Conservation (phyloP, 2,113 vertebrate species). For the Grammomys dolichurus region DNA sequence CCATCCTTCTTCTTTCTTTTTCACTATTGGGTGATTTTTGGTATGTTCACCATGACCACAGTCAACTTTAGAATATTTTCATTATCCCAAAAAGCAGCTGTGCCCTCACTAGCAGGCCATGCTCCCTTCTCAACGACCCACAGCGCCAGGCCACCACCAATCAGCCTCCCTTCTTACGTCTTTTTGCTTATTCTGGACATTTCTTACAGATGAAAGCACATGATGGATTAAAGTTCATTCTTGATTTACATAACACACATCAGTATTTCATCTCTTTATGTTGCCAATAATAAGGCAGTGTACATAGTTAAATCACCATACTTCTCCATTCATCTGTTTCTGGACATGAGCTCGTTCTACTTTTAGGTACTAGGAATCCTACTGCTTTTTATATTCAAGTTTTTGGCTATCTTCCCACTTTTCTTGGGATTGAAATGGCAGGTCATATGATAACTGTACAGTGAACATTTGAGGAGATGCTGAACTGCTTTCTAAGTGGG, state of each 20-base stretch:
- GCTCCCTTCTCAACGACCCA: background rate
- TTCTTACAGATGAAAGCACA: conserved; percentile 28
- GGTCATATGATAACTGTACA: background rate
- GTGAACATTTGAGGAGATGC: conserved; percentile 33
- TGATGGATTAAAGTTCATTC: background rate
- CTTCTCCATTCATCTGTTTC: background rate
- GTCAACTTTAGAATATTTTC: conserved; percentile 51
- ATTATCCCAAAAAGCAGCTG: background rate
- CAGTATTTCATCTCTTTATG: conserved; percentile 33
- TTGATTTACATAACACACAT: background rate
- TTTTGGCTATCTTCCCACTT: conserved; percentile 52
- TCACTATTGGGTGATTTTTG: background rate
- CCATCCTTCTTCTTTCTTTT: background rate
- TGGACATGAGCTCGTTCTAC: background rate
- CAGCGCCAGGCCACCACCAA: background rate
- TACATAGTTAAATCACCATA: background rate
- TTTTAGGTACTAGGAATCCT: conserved; percentile 38
- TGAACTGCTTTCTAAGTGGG: background rate
- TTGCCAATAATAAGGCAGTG: background rate
- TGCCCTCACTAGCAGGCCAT: background rate
- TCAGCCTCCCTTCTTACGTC: background rate
- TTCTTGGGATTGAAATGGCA: conserved; percentile 10
- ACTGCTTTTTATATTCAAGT: background rate
- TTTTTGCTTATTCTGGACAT: conserved; percentile 35
- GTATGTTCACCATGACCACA: background rate